These are phyloP conservation scores for Alca torda DNA, from an alignment of 2,797 vertebrate species.

Conservation along the genomic window DNA sequence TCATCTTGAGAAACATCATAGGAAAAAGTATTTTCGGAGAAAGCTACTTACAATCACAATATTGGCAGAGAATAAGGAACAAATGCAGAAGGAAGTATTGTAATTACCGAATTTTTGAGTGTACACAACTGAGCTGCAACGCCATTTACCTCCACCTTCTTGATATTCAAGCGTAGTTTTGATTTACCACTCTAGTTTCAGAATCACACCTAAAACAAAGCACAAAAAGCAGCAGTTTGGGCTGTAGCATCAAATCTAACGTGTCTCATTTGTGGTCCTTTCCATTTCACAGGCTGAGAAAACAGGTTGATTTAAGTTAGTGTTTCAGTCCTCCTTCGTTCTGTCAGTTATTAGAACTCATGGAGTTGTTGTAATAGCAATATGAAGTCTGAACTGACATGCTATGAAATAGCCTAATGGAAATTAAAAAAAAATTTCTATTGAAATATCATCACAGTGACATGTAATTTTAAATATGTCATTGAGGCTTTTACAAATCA, in stretches of 20 bases:
- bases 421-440: not conserved
- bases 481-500: constrained; percentile 23
- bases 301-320: not conserved
- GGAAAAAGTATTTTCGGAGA: not conserved
- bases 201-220: not conserved
- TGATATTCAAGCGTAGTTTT: not conserved
- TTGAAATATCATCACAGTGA: constrained; percentile 32
- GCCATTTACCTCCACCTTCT: not conserved
- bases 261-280: not conserved
- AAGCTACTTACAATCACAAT: rapidly evolving
- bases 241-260: not conserved
- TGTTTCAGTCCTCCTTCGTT: not conserved
- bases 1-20: not conserved
- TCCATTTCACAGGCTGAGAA: not conserved
- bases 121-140: not conserved
- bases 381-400: constrained; percentile 2
- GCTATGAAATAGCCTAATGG: constrained; percentile 29
- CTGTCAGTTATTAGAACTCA: not conserved
- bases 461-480: constrained; percentile 57
- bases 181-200: not conserved
- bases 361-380: not conserved
- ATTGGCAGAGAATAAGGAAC: not conserved
- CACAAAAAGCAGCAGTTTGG: not conserved
- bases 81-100: not conserved
- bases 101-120: not conserved